Evolutionary conservation across 2,797 vertebrate species (phyloP), one percentile per base, ranked within the genome.

Genomic region (Pangasius macronema): DNA sequence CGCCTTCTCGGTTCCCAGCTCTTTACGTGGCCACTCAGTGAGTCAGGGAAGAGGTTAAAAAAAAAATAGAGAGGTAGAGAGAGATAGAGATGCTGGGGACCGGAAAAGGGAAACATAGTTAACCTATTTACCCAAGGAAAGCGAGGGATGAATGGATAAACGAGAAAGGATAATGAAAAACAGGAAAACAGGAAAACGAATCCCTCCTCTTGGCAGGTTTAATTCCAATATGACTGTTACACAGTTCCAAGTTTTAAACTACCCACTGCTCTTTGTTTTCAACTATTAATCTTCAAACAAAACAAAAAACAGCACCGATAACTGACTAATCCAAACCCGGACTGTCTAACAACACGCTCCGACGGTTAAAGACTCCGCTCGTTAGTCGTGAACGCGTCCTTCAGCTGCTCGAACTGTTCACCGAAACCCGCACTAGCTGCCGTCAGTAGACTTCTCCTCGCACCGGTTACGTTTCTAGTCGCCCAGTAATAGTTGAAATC

Each of bases 161-260:
- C 22, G 65, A 76, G 53, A 55, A 49, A 18, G 68, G 33, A 68
- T 33, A 36, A 77, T 22, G 36, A 33, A 20, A 10, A 73, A 5
- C 3, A n/a, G n/a, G n/a, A n/a, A n/a, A n/a, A n/a, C n/a, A n/a
- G 4, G 16, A 33, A 67, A 30, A 22, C 18, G n/a, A 22, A 33
- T 68, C 63, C 63, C 75, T 49, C 84, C 63, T 77, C 76, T 85
- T 89, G 87, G 88, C 90, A 88, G 91, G 77, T 91, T 92, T 91
- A 89, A 91, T 91, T 90, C 90, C 90, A 82, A 87, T 93, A 93
- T 91, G 95, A 95, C 95, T 95, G 95, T 95, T 95, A 94, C 93
- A 94, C 94, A 93, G 92, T 95, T 94, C 89, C 67, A 88, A 90
- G 92, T 91, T 91, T 92, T 91, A 90, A 89, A 92, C 89, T 86